A percentile compares a stretch with the other conserved stretches of the same genome.
These are phyloP conservation scores for Camarhynchus parvulus DNA, from an alignment of 2,113 vertebrate species.

Conservation along the genomic window DNA sequence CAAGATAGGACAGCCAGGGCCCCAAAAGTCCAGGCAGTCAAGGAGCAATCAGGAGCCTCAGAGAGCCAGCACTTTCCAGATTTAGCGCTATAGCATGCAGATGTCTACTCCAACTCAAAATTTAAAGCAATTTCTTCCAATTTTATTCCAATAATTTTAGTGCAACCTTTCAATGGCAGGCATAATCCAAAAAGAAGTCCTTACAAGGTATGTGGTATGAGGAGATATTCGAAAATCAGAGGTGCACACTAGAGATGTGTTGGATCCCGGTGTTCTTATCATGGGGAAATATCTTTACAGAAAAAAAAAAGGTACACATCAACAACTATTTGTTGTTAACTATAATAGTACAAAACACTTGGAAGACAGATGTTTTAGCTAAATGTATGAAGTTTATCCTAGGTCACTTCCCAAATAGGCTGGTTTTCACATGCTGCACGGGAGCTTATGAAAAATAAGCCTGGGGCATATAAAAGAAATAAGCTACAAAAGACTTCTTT, in stretches of 20 bases:
- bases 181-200: not conserved
- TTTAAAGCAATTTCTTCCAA: not conserved
- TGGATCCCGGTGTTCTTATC: not conserved
- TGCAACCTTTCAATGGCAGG: not conserved
- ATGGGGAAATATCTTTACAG: not conserved
- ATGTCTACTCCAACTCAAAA: not conserved
- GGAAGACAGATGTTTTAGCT: not conserved
- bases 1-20: not conserved
- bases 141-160: not conserved
- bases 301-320: not conserved
- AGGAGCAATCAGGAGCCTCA: not conserved
- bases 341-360: not conserved
- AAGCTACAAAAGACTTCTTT: not conserved
- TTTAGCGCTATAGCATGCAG: fast-evolving
- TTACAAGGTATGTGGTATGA: not conserved
- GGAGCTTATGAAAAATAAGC: not conserved
- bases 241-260: not conserved
- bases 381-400: not conserved
- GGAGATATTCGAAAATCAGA: not conserved
- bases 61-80: not conserved
- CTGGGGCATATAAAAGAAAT: not conserved
- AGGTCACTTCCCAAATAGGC: not conserved
- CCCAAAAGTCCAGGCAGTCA: not conserved
- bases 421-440: not conserved
- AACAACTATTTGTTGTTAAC: not conserved